Evolutionary conservation across 2,113 vertebrate genomes (phyloP).

Genomic region (Turdus rufiventris): DNA sequence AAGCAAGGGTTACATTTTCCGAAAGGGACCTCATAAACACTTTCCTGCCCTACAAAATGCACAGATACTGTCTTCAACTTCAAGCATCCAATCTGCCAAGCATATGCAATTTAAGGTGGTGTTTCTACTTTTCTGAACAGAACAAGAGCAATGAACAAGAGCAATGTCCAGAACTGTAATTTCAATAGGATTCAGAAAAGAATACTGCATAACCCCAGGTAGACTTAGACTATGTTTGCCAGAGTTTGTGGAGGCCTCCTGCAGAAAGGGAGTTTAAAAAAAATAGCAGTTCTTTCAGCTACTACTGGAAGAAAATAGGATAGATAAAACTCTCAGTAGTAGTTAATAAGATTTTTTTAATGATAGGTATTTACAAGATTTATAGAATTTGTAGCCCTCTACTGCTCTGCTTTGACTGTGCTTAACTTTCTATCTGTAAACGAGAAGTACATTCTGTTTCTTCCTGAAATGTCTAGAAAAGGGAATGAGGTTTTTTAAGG

Average conservation of each 20-base stretch:
- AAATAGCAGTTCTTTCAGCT: neutral
- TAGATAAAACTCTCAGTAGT: neutral
- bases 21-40: neutral
- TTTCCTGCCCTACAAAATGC: neutral
- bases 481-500: neutral
- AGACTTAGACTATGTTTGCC: neutral
- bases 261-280: neutral
- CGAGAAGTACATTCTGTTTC: neutral
- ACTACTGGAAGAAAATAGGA: neutral
- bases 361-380: neutral
- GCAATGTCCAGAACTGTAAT: neutral
- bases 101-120: neutral
- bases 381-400: neutral
- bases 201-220: neutral
- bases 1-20: neutral
- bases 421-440: neutral
- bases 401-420: neutral
- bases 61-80: neutral
- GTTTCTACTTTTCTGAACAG: neutral
- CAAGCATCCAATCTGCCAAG: neutral
- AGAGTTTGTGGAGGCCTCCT: accelerated
- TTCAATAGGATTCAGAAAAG: neutral
- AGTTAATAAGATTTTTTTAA: neutral
- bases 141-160: neutral
- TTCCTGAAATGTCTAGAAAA: neutral